A percentile compares a stretch with the other conserved stretches of the same genome.
Evolutionary conservation across 92 coral and sea anemone genomes (phyloP).

Genomic region (Porites evermanni): DNA sequence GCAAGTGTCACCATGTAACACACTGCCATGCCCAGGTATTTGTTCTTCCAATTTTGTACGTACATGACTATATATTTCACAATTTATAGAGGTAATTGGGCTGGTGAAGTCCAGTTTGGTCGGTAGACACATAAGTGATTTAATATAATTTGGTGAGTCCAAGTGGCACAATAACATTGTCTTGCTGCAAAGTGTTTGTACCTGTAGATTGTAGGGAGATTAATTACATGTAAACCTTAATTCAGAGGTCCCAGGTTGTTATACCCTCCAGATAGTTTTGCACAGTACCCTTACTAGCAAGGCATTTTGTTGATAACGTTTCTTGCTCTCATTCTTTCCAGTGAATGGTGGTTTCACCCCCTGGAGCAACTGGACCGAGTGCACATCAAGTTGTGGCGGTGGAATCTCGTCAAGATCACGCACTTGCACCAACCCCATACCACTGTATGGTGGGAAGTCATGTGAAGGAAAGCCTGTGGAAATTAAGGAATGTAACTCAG

Average conservation of each 20-base stretch:
- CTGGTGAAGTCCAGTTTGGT: too few species aligned
- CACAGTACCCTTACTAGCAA: too few species aligned
- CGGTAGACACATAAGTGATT: too few species aligned
- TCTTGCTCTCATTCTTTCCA: neutral
- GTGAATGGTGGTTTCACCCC: slow-evolving; percentile 87
- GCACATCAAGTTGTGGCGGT: slow-evolving; percentile 87
- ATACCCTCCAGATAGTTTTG: neutral
- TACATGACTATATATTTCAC: too few species aligned
- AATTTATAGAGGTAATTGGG: too few species aligned
- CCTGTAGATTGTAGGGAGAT: too few species aligned
- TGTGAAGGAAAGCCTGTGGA: slow-evolving; percentile 86
- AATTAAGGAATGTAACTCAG: slow-evolving; percentile 79
- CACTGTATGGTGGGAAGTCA: slow-evolving; percentile 87
- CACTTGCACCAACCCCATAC: slow-evolving; percentile 86
- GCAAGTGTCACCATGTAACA: slow-evolving; percentile 67
- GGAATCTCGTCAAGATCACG: slow-evolving; percentile 87
- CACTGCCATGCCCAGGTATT: slow-evolving; percentile 81
- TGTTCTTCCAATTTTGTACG: too few species aligned
- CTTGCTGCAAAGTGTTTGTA: too few species aligned
- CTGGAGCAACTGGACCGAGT: slow-evolving; percentile 94
- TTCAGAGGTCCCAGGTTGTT: too few species aligned
- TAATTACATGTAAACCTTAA: too few species aligned
- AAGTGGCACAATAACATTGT: too few species aligned
- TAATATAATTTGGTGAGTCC: too few species aligned
- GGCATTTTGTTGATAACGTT: neutral